phyloP scores from a whole-genome alignment of 2,888 invertebrate genomes.

The Lymantria dispar region DNA sequence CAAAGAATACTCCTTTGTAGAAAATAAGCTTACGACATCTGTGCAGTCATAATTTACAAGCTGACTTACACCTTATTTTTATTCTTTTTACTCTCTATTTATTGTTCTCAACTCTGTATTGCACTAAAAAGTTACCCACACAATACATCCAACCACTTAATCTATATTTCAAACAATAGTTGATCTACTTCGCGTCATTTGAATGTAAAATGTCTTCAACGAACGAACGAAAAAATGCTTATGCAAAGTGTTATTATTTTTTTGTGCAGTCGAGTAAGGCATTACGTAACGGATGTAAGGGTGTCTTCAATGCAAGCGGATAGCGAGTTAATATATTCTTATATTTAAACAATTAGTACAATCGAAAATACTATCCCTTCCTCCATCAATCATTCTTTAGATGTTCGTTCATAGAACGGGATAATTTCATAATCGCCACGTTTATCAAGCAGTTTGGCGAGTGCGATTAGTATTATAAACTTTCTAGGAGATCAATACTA shows the following conservation, averaged over 20 bases:
- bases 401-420: no score
- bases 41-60: no score
- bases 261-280: constrained; percentile 47
- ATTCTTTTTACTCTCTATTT: background rate
- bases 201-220: constrained; percentile 55
- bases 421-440: no score
- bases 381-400: no score
- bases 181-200: constrained; percentile 49
- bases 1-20: no score
- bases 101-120: constrained; percentile 4
- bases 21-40: no score
- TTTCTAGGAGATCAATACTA: no score
- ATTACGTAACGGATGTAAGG: constrained; percentile 45
- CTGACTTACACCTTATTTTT: no score
- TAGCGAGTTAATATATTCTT: background rate
- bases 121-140: constrained; percentile 26
- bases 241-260: constrained; percentile 80
- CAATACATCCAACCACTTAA: constrained; percentile 43
- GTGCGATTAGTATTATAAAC: no score
- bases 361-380: no score
- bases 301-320: constrained; percentile 39
- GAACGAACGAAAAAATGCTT: constrained; percentile 69
- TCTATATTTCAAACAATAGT: constrained; percentile 46
- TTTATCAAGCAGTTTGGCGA: no score
- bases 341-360: no score